Base-by-base conservation (phyloP, 2,113 vertebrate species). In the Misgurnus mizolepis region DNA sequence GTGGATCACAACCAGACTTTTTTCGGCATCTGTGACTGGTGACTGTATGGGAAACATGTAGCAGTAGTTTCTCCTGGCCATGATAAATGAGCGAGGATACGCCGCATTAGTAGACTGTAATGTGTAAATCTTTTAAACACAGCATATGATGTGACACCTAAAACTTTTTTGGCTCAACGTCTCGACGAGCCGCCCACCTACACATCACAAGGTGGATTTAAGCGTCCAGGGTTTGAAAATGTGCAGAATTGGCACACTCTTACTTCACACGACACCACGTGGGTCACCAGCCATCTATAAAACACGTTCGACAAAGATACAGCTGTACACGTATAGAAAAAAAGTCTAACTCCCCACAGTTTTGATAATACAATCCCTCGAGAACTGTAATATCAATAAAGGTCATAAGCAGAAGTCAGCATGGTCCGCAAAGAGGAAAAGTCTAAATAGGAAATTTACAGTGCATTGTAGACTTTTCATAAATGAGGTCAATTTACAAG, bases 1-100 rank as follows among this genome's bases (percentile, higher is more conserved):
- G 85, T 94, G 94, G 94, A 88, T 95, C 94, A 95, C 89, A 89
- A 95, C 92, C 83, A 94, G 94, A 95, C 93, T 88, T 87, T 85
- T 91, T 91, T 87, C 67, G 92, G 89, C 89, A 91, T 14, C 81
- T 53, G 71, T 17, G 73, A 61, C 67, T 78, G 83, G 58, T 93
- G 92, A 92, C 89, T 91, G 90, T 58, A 88, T 79, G 71, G 72
- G 55, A 60, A 22, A 77, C 60, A 8, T 15, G 9, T 43, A 40
- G 17, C 34, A 61, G 40, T 55, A 45, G 70, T 56, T 82, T 66
- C 43, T 49, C 62, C 22, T 43, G 9, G 14, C 39, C 60, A 53
- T 15, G 50, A 53, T 14, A 15, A 53, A 14, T 1, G 12, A 53
- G 15, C 11, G 50, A 12, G 22, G 22, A 22, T 22, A 22, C 22